Base-by-base conservation (phyloP, 2,888 invertebrate species). In the Tiliacea aurago region DNA sequence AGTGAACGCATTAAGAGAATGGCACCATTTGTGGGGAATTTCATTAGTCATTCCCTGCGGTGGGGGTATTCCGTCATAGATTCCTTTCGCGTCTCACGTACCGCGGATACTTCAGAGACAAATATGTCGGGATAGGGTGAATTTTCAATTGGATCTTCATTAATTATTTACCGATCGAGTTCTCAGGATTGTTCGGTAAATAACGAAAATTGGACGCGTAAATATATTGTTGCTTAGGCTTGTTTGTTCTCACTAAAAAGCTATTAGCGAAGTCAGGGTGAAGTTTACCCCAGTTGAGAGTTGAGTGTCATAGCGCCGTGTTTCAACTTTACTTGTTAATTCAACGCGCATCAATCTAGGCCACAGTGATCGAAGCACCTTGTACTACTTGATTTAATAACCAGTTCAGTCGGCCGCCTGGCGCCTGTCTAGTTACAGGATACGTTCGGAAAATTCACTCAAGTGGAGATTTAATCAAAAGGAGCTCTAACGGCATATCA, bases 41-140 rank as follows among this genome's bases (percentile, higher is more conserved):
- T 93, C 93, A 93, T 93, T 93, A 92, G 91, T 91, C 89, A 93
- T 91, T 90, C 91, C 88, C 84, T 84, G 86, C 86, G 89, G 88
- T 85, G 88, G 88, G 90, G 88, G 74, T 86, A 88, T 90, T 91
- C 90, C 89, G 89, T 91, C 90, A 91, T 89, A 90, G 90, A 91
- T 92, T 91, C 92, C 91, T 89, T 86, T 87, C 87, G 86, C 86
- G 86, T 88, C 88, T 84, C 86, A 81, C 89, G 87, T 87, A 86
- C 87, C 90, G 81, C 86, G 87, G 89, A 90, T 90, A 88, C 90
- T 90, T 87, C 84, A 69, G 85, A 86, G 88, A 89, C 90, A 90
- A 90, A 90, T 91, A 91, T 90, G 87, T 89, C 81, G 84, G 76
- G 86, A 87, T 86, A 86, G 87, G 89, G 90, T 90, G 87, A 90